phyloP scores from a whole-genome alignment of 2,113 vertebrate species.

The Taxidea taxus region DNA sequence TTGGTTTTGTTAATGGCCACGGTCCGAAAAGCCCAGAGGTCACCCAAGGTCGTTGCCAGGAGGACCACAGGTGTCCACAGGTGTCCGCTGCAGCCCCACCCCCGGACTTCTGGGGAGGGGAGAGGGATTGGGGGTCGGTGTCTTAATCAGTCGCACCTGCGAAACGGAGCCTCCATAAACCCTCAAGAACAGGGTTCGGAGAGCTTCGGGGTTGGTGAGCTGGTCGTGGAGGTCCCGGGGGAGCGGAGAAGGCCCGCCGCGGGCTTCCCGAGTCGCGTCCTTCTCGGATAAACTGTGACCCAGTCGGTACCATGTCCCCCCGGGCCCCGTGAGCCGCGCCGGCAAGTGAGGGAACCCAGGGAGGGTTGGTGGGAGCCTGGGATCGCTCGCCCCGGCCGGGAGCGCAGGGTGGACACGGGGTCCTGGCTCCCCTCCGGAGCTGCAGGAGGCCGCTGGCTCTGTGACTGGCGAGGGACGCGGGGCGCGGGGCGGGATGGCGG shows the following conservation, averaged over 20 bases:
- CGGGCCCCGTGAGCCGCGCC: background rate
- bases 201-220: background rate
- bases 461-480: too few species aligned
- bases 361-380: too few species aligned
- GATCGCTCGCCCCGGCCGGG: background rate
- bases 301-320: background rate
- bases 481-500: too few species aligned
- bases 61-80: background rate
- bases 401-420: background rate
- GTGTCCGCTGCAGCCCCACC: background rate
- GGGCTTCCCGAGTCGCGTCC: background rate
- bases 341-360: background rate
- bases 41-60: too few species aligned
- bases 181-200: rapidly evolving
- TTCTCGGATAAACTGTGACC: background rate
- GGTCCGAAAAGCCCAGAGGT: too few species aligned
- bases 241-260: too few species aligned
- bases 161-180: background rate
- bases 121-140: background rate
- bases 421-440: background rate
- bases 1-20: background rate
- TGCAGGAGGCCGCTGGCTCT: too few species aligned
- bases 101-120: background rate
- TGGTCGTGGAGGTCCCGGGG: rapidly evolving
- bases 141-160: background rate